These are phyloP conservation scores for Isaurus tuberculatus DNA, from an alignment of 92 coral and sea anemone genomes.

Conservation along the genomic window DNA sequence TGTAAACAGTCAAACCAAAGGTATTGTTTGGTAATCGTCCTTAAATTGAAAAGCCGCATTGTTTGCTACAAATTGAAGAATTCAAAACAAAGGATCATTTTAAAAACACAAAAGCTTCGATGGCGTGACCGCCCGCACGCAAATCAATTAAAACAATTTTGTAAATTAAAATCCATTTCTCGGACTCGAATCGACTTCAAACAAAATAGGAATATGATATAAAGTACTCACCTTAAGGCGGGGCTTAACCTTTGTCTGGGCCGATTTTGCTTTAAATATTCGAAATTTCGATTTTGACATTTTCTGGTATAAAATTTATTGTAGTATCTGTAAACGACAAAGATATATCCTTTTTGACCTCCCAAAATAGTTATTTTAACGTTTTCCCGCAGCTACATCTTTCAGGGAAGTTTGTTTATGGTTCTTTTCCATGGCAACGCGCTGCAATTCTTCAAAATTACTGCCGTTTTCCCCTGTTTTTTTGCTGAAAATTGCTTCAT, in stretches of 20 bases:
- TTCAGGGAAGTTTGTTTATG: slow-evolving; percentile 13
- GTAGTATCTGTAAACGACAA: slow-evolving; percentile 13
- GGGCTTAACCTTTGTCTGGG: slow-evolving; percentile 28
- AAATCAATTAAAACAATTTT: too few relatives aligned
- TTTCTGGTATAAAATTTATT: slow-evolving; percentile 18
- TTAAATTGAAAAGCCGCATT: slow-evolving; percentile 15
- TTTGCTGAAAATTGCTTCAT: neutral
- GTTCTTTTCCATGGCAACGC: slow-evolving; percentile 21
- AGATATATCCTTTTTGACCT: neutral
- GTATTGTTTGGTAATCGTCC: neutral
- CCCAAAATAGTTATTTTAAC: neutral
- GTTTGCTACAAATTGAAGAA: slow-evolving; percentile 3
- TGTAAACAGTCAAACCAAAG: slow-evolving; percentile 2
- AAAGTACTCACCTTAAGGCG: too few relatives aligned
- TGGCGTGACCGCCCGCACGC: slow-evolving; percentile 15
- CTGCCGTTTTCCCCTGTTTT: slow-evolving; percentile 8
- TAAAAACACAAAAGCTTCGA: slow-evolving; percentile 3
- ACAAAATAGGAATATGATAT: too few relatives aligned
- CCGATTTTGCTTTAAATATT: slow-evolving; percentile 6
- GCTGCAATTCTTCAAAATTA: slow-evolving; percentile 2
- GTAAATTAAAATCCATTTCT: too few relatives aligned
- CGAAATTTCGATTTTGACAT: slow-evolving; percentile 8
- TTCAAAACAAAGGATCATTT: neutral
- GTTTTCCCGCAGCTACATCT: slow-evolving; percentile 12
- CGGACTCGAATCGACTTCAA: too few relatives aligned